A percentile compares a stretch with the other conserved stretches of the same genome.
Evolutionary conservation across 2,113 vertebrate genomes (phyloP).

Genomic region (Tyrannus savana): DNA sequence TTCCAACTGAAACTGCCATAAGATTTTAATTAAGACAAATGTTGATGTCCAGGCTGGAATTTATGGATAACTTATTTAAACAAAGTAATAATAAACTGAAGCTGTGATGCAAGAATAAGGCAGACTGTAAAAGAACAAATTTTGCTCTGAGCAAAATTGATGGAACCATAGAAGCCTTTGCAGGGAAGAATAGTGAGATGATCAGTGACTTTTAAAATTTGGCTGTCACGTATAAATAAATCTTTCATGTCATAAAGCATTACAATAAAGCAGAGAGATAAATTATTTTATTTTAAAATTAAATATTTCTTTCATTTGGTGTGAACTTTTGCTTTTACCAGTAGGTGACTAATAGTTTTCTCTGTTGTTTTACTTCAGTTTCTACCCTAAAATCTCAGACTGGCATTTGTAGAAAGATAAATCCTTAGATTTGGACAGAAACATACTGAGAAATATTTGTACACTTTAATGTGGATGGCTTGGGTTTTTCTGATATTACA

Average conservation of each 20-base stretch:
- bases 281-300: not conserved
- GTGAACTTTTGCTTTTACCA: not conserved
- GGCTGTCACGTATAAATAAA: not conserved
- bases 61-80: constrained; percentile 46
- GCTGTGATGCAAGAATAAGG: not conserved
- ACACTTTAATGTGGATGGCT: not conserved
- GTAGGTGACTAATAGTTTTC: not conserved
- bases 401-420: not conserved
- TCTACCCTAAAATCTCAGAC: not conserved
- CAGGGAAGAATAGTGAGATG: not conserved
- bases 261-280: not conserved
- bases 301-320: not conserved
- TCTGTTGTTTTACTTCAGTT: not conserved
- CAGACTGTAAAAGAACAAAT: not conserved
- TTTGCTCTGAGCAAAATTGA: not conserved
- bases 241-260: not conserved
- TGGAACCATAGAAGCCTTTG: not conserved
- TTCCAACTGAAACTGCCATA: constrained; percentile 42
- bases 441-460: not conserved
- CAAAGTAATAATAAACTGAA: constrained; percentile 21
- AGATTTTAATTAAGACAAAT: constrained; percentile 61
- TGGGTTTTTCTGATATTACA: not conserved
- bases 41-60: constrained; percentile 9
- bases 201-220: not conserved
- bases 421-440: not conserved